phyloP scores from a whole-genome alignment of 2,888 invertebrate genomes.

The Caenorhabditis sp. region DNA sequence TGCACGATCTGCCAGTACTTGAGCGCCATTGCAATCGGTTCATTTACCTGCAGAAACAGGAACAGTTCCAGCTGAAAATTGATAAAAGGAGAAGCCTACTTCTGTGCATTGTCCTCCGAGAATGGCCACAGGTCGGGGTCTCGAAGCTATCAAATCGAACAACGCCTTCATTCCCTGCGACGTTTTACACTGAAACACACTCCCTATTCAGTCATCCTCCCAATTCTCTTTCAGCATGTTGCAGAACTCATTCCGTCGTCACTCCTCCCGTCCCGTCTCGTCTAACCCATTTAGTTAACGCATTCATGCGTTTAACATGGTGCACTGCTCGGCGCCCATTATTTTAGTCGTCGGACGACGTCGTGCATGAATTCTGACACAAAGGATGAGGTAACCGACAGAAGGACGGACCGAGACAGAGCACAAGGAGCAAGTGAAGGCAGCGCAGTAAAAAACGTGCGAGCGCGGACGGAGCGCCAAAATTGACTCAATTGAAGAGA shows the following conservation, averaged over 20 bases:
- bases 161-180: constrained; percentile 77
- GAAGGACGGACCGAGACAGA: constrained; percentile 10
- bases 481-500: constrained; percentile 49
- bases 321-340: constrained; percentile 38
- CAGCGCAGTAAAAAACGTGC: constrained; percentile 14
- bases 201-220: neutral
- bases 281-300: constrained; percentile 50
- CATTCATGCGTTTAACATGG: constrained; percentile 58
- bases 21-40: constrained; percentile 78
- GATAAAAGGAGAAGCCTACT: constrained; percentile 4
- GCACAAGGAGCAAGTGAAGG: neutral
- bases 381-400: constrained; percentile 44
- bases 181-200: constrained; percentile 73
- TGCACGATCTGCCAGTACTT: constrained; percentile 96
- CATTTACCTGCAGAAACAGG: constrained; percentile 77
- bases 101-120: constrained; percentile 78
- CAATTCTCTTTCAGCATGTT: constrained; percentile 10
- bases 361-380: constrained; percentile 32
- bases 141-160: constrained; percentile 75
- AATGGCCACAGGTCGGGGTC: constrained; percentile 73
- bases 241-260: constrained; percentile 12
- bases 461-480: constrained; percentile 24
- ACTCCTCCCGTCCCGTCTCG: constrained; percentile 26
- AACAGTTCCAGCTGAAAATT: too few relatives aligned
- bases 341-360: constrained; percentile 39